Evolutionary conservation across 2,113 vertebrate genomes (phyloP), one percentile per base, ranked within the genome.

Genomic region (Osmerus mordax): DNA sequence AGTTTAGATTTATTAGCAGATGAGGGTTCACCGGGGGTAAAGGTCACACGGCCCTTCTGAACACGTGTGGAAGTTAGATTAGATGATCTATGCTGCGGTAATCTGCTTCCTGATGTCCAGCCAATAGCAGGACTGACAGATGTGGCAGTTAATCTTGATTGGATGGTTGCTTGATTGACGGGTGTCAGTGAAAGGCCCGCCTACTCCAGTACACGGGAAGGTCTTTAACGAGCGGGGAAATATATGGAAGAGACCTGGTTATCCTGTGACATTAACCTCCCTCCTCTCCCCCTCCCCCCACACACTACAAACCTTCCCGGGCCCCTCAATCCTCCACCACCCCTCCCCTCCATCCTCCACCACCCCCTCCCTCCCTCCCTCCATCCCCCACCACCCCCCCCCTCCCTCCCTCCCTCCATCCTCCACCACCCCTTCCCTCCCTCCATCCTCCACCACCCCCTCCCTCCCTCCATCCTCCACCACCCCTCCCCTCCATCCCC

Each of bases 121-220:
- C 14, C 11, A 56, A 41, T 1, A 1, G 7, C 36, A 41, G 36
- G 36, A 32, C 36, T 41, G 36, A 41, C 36, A 8, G 36, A 1
- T 2, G 3, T 4, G 36, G 36, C 1, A 41, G 36, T 41, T 41
- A 1, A 5, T 3, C 3, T 41, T 32, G 41, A 80, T 51, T 67
- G 77, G 53, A 80, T 58, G 25, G 58, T 5, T 47, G 29, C 23
- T 36, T 84, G 78, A 80, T 69, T 80, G 79, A 78, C 73, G 71
- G 70, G 32, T 80, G 75, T 74, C 78, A 63, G 13, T 14, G 19
- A 41, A 41, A 52, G 59, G 53, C 16, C 21, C 16, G 3, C 62
- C 77, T 59, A 9, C 15, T 73, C 3, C 19, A 11, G 29, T n/a
- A 16, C 28, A 36, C 29, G 62, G 16, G 16, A 41, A 65, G 80